Evolutionary conservation across 92 coral and sea anemone genomes (phyloP).

Genomic region (Heteractis magnifica): DNA sequence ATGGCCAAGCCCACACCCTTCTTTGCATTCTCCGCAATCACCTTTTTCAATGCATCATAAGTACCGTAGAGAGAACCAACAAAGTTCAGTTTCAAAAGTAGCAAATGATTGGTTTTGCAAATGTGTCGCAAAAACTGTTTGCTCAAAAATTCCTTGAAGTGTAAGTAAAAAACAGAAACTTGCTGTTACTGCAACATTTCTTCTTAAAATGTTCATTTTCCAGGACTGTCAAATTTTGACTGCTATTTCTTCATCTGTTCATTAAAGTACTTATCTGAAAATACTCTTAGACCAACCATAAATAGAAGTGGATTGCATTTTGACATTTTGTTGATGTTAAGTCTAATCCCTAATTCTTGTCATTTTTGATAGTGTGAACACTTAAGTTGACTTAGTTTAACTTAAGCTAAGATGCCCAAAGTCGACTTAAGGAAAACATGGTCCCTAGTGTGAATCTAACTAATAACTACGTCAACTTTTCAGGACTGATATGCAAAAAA

Average conservation of each 20-base stretch:
- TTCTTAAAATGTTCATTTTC: neutral
- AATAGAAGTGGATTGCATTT: neutral
- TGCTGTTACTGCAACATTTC: neutral
- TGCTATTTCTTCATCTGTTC: neutral
- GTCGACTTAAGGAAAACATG: too few relatives aligned
- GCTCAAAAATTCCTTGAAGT: neutral
- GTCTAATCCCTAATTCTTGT: neutral
- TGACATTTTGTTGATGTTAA: neutral
- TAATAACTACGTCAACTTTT: too few relatives aligned
- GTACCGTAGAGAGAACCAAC: neutral
- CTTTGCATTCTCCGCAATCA: neutral
- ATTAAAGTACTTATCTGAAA: neutral
- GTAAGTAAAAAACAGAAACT: neutral
- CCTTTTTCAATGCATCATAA: neutral
- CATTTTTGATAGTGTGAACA: too few relatives aligned
- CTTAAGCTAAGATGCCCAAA: too few relatives aligned
- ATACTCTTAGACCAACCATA: neutral
- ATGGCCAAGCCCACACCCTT: slow-evolving; percentile 58
- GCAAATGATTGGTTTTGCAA: neutral
- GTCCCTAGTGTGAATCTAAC: too few relatives aligned
- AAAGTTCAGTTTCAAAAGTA: neutral
- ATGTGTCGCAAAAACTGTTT: neutral
- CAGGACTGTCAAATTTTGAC: neutral
- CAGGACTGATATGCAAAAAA: too few relatives aligned
- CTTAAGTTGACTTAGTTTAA: too few relatives aligned